These are phyloP conservation scores for Andrena praecox DNA, from an alignment of 2,888 invertebrate genomes.

Conservation along the genomic window DNA sequence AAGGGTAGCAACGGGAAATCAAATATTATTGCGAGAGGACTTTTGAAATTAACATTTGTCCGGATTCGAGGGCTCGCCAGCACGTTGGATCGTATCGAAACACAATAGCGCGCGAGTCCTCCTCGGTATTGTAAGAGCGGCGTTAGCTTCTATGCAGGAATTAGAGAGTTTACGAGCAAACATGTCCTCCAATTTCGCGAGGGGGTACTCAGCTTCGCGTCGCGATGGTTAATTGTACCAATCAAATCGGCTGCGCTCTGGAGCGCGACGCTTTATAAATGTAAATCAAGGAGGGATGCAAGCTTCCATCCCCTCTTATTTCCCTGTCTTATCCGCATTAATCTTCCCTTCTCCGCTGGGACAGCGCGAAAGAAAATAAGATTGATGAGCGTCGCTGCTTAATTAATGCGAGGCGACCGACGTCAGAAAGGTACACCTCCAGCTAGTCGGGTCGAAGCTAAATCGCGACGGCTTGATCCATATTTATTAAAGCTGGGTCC, in stretches of 20 bases:
- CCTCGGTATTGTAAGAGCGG: not conserved
- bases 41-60: constrained; percentile 7
- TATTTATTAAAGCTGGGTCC: constrained; percentile 45
- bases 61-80: not conserved
- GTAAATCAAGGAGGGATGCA: constrained; percentile 58
- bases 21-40: constrained; percentile 13
- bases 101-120: too few relatives aligned
- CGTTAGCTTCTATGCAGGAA: not conserved
- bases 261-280: constrained; percentile 44
- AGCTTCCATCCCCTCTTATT: constrained; percentile 36
- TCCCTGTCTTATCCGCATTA: constrained; percentile 73
- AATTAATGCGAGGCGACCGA: constrained; percentile 77
- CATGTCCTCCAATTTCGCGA: not conserved
- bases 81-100: not conserved
- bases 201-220: constrained; percentile 1
- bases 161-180: not conserved
- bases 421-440: constrained; percentile 55
- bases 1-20: not conserved
- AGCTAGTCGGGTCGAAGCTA: constrained; percentile 41
- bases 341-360: constrained; percentile 73
- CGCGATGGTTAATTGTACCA: constrained; percentile 20
- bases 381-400: constrained; percentile 78
- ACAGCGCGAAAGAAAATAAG: constrained; percentile 77
- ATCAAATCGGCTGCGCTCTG: constrained; percentile 18
- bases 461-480: constrained; percentile 49